These are phyloP conservation scores for Lethrus apterus DNA, from an alignment of 1,140 invertebrate species.

Conservation along the genomic window DNA sequence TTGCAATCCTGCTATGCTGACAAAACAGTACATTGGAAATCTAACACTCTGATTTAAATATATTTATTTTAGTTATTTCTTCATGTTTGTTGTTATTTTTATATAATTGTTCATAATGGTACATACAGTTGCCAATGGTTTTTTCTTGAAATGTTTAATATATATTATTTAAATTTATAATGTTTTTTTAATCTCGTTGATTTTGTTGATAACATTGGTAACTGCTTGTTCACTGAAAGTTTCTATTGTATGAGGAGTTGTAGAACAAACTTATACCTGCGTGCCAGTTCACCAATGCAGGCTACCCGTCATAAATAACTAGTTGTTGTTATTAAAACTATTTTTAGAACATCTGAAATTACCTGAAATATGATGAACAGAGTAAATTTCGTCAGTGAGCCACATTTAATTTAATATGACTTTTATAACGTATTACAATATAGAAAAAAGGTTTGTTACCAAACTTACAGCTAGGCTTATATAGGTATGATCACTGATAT, in stretches of 20 bases:
- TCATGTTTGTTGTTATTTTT: conserved; percentile 12
- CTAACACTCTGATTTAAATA: conserved; percentile 23
- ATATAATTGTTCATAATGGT: conserved; percentile 2
- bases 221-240: conserved; percentile 1
- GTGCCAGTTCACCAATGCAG: conserved; percentile 18
- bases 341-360: conserved; percentile 33
- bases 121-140: not conserved
- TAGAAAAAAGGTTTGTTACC: no score
- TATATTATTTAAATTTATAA: conserved; percentile 3
- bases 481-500: no score
- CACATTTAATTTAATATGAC: conserved; percentile 5
- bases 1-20: conserved; percentile 27
- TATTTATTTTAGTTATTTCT: conserved; percentile 20
- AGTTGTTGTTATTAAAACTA: conserved; percentile 26
- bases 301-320: conserved; percentile 20
- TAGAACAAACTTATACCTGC: conserved; percentile 9
- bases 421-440: no score
- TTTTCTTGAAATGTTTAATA: no score
- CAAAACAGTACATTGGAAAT: conserved; percentile 18
- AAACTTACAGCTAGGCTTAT: no score
- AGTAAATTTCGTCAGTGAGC: conserved; percentile 10
- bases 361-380: conserved; percentile 25
- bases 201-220: conserved; percentile 9
- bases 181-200: not conserved
- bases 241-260: conserved; percentile 14